Conservation (phyloP, 2,888 invertebrate genomes). For the Leptarthrus brevirostris region DNA sequence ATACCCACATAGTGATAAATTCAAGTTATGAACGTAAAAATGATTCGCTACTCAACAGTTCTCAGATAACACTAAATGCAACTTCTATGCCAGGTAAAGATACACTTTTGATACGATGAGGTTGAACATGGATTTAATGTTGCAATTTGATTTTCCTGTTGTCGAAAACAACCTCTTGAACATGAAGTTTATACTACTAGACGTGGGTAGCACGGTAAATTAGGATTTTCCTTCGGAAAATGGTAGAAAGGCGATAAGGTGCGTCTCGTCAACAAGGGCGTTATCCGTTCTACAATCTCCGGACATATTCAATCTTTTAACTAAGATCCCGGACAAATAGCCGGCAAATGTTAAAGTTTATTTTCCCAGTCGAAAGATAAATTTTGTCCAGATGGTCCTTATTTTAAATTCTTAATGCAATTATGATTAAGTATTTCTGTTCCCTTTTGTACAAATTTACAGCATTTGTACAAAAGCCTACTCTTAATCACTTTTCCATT, state of each 20-base stretch:
- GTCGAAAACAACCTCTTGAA: conserved; percentile 23
- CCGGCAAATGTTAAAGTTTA: neutral
- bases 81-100: conserved; percentile 37
- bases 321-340: neutral
- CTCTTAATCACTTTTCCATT: too few relatives aligned
- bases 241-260: conserved; percentile 11
- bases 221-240: conserved; percentile 24
- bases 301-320: neutral
- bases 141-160: conserved; percentile 37
- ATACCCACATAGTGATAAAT: conserved; percentile 30
- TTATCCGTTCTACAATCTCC: conserved; percentile 19
- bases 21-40: conserved; percentile 37
- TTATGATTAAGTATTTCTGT: too few relatives aligned
- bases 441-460: too few relatives aligned
- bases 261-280: conserved; percentile 13
- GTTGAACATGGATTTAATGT: conserved; percentile 40
- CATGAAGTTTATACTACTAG: neutral
- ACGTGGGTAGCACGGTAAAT: conserved; percentile 26
- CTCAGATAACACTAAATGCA: conserved; percentile 37
- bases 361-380: neutral
- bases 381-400: too few relatives aligned
- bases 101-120: conserved; percentile 30
- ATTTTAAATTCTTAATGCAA: too few relatives aligned
- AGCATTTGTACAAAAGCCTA: too few relatives aligned
- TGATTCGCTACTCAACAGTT: conserved; percentile 26